Base-by-base conservation (phyloP, 2,888 invertebrate species). In the Poecilobothrus nobilitatus region DNA sequence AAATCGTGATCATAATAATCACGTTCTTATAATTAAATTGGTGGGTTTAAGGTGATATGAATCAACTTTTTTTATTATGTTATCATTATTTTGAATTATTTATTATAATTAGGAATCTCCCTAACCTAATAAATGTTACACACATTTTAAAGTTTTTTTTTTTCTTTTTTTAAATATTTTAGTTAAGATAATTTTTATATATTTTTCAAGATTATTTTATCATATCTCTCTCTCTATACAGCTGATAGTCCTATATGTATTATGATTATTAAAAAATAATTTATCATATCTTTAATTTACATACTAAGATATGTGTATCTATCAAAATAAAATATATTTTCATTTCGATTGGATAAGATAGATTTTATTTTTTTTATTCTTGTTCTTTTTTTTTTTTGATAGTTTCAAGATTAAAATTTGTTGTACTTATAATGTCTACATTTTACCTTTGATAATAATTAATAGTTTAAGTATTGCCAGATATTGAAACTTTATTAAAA, bases 301-400 rank as follows among this genome's bases (percentile, higher is more conserved):
- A 53, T 53, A 53, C 53, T 12, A 15, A 53, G 15, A 53, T 53
- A n/a, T 18, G 15, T 53, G 12, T 53, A 53, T 53, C 53, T 53
- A 53, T 53, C 12, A 44, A 12, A 44, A 44, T n/a, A n/a, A n/a
- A n/a, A n/a, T n/a, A 53, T 53, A 53, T 53, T 53, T 53, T 53
- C 18, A 53, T 53, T 53, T 53, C 53, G 15, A 53, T 53, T 53
- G 53, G 53, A 53, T 53, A 53, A 53, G 53, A 53, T 53, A 53
- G 53, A 53, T 53, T n/a, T 15, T 18, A 18, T 12, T 18, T 3
- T 53, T n/a, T n/a, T n/a, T n/a, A n/a, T n/a, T n/a, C n/a, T n/a
- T n/a, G n/a, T n/a, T n/a, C n/a, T n/a, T n/a, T n/a, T n/a, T n/a
- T n/a, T n/a, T 53, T 53, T 18, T 53, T 53, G 3, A 8, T 41